phyloP scores from a whole-genome alignment of 2,797 vertebrate species.

The Helostoma temminkii region DNA sequence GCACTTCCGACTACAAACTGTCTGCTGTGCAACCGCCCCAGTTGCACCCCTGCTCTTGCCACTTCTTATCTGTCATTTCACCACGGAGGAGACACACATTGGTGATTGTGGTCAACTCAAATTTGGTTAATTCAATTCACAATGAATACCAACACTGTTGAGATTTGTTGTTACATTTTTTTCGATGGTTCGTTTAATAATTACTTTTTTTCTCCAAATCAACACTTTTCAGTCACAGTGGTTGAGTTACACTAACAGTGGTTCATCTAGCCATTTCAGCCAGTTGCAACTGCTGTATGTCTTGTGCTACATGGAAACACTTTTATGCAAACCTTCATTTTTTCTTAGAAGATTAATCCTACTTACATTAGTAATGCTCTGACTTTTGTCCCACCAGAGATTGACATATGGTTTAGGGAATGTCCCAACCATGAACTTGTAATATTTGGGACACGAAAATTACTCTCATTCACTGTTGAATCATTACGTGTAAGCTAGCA shows the following conservation, averaged over 20 bases:
- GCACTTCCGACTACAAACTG: conserved; percentile 27
- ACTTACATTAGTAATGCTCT: neutral
- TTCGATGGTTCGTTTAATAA: no score
- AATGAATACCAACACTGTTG: conserved; percentile 17
- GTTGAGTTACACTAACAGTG: conserved; percentile 3
- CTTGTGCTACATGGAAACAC: neutral
- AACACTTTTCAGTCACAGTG: conserved; percentile 26
- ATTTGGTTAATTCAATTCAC: conserved; percentile 17
- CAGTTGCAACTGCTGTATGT: neutral
- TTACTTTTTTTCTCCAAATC: conserved; percentile 17
- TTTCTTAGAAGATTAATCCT: neutral
- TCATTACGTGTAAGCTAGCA: no score
- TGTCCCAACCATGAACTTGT: no score
- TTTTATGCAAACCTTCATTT: neutral
- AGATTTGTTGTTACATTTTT: no score
- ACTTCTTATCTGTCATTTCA: conserved; percentile 14
- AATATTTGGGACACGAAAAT: no score
- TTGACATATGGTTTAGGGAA: no score
- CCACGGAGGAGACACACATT: conserved; percentile 8
- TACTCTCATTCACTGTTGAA: no score
- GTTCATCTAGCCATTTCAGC: conserved; percentile 6
- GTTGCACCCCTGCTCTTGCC: no score
- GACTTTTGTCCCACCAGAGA: no score
- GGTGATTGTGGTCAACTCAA: conserved; percentile 26
- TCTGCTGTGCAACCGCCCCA: no score